Base-by-base conservation (phyloP, 2,113 vertebrate genomes). In the Plectropomus leopardus region DNA sequence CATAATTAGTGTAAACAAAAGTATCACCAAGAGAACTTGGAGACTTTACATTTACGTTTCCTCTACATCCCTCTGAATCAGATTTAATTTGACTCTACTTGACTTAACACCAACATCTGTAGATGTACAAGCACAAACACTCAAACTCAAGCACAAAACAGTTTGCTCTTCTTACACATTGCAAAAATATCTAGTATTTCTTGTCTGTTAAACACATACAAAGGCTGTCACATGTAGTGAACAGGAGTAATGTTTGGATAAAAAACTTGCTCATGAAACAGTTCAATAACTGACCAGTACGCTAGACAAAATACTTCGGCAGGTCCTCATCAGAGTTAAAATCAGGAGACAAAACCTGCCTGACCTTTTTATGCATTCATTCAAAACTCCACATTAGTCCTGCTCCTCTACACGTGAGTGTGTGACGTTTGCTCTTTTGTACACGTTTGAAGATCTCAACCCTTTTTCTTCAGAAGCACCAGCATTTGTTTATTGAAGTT, bases 311-410 rank as follows among this genome's bases (percentile, higher is more conserved):
- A n/a, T n/a, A n/a, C 44, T 13, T 30, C 10, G 1, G n/a, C 63
- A n/a, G 44, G n/a, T 40, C 28, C 4, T 45, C 14, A 14, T 28
- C 7, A 7, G 16, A 26, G 45, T 30, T 59, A 15, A 53, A 17
- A 51, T 47, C 16, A 44, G 54, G 36, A 73, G 55, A 74, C 26
- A 32, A 10, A 24, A 45, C 26, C n/a, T 21, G n/a, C 11, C 13
- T 81, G 71, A 75, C 71, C 64, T 81, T 74, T 68, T 69, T 54
- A 75, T 30, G 9, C 13, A 72, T 72, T 82, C 57, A 72, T 44
- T 60, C 23, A 58, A 50, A 48, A 26, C 32, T 64, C 60, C 2
- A 53, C 26, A 60, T 67, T 28, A 32, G 6, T 32, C 3, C 60
- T 53, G 75, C 45, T 59, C 34, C 55, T 50, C 26, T 24, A 47